Base-by-base conservation (phyloP, 2,113 vertebrate species). In the Jacana jacana region DNA sequence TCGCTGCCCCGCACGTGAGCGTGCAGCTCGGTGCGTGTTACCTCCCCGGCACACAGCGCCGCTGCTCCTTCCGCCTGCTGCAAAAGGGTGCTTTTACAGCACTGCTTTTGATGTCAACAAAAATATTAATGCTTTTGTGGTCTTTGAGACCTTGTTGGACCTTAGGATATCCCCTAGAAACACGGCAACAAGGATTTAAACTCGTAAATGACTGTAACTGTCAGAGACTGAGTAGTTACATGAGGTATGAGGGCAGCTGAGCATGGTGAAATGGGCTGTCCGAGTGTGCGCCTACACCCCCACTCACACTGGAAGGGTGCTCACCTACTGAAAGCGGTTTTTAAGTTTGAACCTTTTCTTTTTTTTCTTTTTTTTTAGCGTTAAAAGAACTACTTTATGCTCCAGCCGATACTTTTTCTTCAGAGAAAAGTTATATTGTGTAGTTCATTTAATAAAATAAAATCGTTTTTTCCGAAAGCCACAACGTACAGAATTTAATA, bases 381-480 rank as follows among this genome's bases (percentile, higher is more conserved):
- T 81, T 94, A 60, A 82, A 96, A 95, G 88, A 81, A 8, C 46
- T 85, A 42, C 73, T 71, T 84, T 65, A 48, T 79, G 82, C 95
- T 91, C 84, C 85, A 91, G 83, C 63, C 25, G 57, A 63, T 88
- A 76, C 73, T 91, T 97, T 95, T 91, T 88, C 76, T 97, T 93
- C 66, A 86, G 86, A 90, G 65, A 94, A 96, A 90, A 55, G 93
- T 91, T 97, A 63, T 89, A 87, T 95, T 89, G 71, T 68, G 8
- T 71, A 88, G 73, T 88, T 97, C 80, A 84, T 94, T 97, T 97
- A 96, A 97, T 93, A 92, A 97, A 98, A 96, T 95, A 95, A 93
- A 95, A 88, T 81, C 35, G 16, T 83, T 87, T 87, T 71, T 92
- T 83, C 65, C 48, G 73, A 92, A 94, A 84, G 51, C 30, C 24